Conservation (phyloP, 2,113 vertebrate genomes). For the Eulemur macaco region DNA sequence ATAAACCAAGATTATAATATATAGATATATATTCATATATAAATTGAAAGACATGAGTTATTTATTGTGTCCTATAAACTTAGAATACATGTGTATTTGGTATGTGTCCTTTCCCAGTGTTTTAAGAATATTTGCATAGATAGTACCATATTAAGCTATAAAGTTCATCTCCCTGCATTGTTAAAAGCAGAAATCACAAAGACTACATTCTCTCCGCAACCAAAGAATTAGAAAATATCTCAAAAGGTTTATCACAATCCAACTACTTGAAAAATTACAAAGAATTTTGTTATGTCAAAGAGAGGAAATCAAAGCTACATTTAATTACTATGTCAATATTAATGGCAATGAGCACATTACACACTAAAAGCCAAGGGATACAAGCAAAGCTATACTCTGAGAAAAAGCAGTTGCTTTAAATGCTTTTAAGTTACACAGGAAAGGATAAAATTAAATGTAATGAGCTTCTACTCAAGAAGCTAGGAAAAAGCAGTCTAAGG, state of each 20-base stretch:
- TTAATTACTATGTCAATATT: neutral
- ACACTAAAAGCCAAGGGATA: neutral
- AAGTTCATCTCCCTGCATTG: neutral
- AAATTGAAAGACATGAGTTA: neutral
- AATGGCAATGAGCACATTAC: neutral
- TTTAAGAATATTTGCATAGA: constrained; percentile 11
- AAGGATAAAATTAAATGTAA: constrained; percentile 15
- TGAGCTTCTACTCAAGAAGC: neutral
- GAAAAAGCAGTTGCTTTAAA: neutral
- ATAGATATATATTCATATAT: neutral
- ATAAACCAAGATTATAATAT: neutral
- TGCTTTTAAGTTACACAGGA: neutral
- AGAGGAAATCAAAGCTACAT: neutral
- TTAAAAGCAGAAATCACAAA: neutral
- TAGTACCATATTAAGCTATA: neutral
- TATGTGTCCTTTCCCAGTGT: neutral
- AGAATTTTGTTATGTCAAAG: neutral
- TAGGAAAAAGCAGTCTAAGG: neutral
- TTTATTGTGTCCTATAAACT: neutral
- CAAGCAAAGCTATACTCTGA: neutral
- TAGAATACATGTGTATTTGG: neutral
- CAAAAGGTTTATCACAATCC: neutral
- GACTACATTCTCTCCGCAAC: neutral
- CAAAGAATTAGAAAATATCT: neutral
- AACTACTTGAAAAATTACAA: neutral